A percentile compares a stretch with the other conserved stretches of the same genome.
Conservation (phyloP, 1,140 invertebrate species). For the Apis laboriosa region DNA sequence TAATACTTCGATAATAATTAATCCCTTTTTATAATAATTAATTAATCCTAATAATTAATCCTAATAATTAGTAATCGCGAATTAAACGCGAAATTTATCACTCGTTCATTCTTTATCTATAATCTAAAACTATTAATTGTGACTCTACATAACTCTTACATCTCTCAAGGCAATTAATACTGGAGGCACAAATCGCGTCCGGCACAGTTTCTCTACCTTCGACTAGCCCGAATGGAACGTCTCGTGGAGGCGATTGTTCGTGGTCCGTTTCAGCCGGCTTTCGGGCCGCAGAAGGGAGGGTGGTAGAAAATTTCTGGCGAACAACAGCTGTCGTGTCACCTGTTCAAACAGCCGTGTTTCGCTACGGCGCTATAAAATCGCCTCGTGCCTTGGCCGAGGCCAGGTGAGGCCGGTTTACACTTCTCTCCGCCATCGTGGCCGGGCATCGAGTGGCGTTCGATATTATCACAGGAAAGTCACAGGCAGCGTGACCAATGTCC, state of each 20-base stretch:
- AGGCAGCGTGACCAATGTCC: neutral
- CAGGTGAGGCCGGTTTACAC: conserved; percentile 52
- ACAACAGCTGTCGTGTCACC: conserved; percentile 64
- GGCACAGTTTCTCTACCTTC: no score
- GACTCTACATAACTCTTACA: no score
- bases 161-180: no score
- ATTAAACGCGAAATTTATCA: no score
- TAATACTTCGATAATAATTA: no score
- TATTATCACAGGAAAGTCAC: conserved; percentile 20
- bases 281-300: conserved; percentile 29
- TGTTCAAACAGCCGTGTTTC: conserved; percentile 63
- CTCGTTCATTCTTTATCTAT: no score
- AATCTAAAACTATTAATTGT: no score
- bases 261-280: conserved; percentile 16
- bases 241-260: conserved; percentile 36
- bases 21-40: no score
- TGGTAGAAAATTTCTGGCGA: conserved; percentile 60
- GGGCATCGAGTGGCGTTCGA: conserved; percentile 25
- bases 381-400: conserved; percentile 38
- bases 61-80: no score
- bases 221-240: conserved; percentile 26
- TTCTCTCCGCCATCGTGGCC: conserved; percentile 12
- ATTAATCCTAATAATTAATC: no score
- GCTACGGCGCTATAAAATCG: conserved; percentile 49
- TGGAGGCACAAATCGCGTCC: no score